Conservation (phyloP, 2,797 vertebrate genomes). For the Mus caroli region DNA sequence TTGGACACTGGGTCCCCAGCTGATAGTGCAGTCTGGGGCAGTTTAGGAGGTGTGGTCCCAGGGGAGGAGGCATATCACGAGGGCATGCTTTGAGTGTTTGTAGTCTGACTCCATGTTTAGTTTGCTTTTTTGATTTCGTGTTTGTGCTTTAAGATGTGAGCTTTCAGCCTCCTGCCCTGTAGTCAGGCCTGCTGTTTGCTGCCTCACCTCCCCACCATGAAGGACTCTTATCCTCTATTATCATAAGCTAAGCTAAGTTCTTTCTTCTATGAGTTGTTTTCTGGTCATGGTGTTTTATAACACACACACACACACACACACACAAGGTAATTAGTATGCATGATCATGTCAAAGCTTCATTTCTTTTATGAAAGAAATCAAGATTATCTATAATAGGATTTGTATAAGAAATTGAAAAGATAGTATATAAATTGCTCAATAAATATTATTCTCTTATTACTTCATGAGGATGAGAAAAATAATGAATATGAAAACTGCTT, state of each 20-base stretch:
- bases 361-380: conserved; percentile 11
- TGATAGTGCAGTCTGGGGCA: background rate
- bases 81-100: background rate
- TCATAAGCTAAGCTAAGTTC: background rate
- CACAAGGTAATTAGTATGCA: background rate
- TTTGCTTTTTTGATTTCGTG: background rate
- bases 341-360: background rate
- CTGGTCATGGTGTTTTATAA: background rate
- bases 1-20: background rate
- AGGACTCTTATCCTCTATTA: background rate
- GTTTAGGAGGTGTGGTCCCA: background rate
- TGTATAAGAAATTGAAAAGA: background rate
- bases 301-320: no score
- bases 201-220: background rate
- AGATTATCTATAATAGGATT: background rate
- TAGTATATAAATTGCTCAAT: background rate
- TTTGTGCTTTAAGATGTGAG: background rate
- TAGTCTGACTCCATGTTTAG: no score
- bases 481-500: background rate
- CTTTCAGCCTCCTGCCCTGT: background rate
- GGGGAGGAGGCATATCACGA: background rate
- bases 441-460: background rate
- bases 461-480: background rate
- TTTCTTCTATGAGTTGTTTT: background rate
- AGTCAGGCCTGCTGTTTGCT: background rate